phyloP scores from a whole-genome alignment of 2,113 vertebrate genomes.

The Agelaius tricolor region DNA sequence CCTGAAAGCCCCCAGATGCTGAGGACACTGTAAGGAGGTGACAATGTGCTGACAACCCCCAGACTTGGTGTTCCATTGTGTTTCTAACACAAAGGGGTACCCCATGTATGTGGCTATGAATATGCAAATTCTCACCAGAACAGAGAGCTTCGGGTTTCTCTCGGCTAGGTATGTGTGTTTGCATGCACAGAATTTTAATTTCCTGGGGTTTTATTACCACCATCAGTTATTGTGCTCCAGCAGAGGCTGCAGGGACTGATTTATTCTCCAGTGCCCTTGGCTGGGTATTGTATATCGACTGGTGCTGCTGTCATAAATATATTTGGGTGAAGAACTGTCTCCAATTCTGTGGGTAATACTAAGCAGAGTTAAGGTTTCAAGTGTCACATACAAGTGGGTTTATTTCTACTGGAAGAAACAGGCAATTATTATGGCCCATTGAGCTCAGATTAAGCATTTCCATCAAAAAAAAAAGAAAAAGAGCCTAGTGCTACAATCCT shows the following conservation, averaged over 20 bases:
- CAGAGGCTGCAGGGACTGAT: slow-evolving; percentile 26
- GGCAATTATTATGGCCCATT: slow-evolving; percentile 63
- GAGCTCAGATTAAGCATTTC: slow-evolving; percentile 61
- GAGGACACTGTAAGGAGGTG: background rate
- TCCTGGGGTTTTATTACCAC: slow-evolving; percentile 35
- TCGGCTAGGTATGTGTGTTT: background rate
- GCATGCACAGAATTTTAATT: slow-evolving; percentile 50
- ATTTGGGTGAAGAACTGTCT: slow-evolving; percentile 37
- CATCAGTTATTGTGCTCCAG: slow-evolving; percentile 23
- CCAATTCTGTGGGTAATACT: background rate
- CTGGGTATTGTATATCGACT: slow-evolving; percentile 43
- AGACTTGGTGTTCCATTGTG: background rate
- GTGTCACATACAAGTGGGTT: slow-evolving; percentile 51
- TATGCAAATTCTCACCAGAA: background rate
- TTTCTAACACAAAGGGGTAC: background rate
- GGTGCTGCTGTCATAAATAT: slow-evolving; percentile 42
- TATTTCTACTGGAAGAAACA: slow-evolving; percentile 50
- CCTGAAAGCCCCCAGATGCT: background rate
- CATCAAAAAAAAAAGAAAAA: background rate
- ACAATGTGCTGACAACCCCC: rapidly evolving
- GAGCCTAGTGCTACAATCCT: slow-evolving; percentile 16
- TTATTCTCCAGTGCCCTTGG: slow-evolving; percentile 43
- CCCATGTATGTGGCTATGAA: too few species aligned
- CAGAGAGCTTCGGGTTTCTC: background rate
- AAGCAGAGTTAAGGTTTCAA: slow-evolving; percentile 52